Base-by-base conservation (phyloP, 2,888 invertebrate genomes). In the Thalpophila matura region DNA sequence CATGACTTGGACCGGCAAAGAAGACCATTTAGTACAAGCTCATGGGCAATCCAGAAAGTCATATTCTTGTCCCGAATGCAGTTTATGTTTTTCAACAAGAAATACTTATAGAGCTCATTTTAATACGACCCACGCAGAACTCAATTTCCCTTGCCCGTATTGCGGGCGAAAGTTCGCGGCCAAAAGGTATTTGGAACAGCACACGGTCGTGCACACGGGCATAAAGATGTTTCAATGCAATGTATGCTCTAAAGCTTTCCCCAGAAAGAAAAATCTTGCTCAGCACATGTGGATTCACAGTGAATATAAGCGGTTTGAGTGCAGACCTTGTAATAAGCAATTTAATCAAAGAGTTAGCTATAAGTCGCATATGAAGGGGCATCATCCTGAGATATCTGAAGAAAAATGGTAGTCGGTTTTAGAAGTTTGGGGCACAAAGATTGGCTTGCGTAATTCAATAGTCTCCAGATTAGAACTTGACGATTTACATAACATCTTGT, bases 151-250 rank as follows among this genome's bases (percentile, higher is more conserved):
- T 4, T 94, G 94, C 61, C 77, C 89, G 0, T 87, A 86, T 57
- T 94, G 93, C 43, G 91, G 89, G 0, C 70, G 86, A 5, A 91
- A 91, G 47, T 93, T 91, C 59, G 87, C 86, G 0, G 86, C 89
- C 0, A 87, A 89, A 74, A 81, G 85, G 12, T 83, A 84, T 26
- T 77, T 92, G 4, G 88, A 90, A 12, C 90, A 95, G 10, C 96
- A 96, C 69, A 88, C 89, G 57, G 92, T 95, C 5, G 92, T 93
- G 2, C 96, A 96, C 66, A 95, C 95, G 4, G 91, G 94, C 42
- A 93, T 95, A 55, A 95, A 93, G 56, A 81, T 89, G 1, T 94
- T 91, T 38, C 87, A 91, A 0, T 96, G 96, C 73, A 86, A 91
- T 1, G 88, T 94, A 1, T 96, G 96, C 64, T 81, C 88, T 1